Evolutionary conservation across 2,888 invertebrate genomes (phyloP), one percentile per base, ranked within the genome.

Genomic region (Callyntrura sp.): DNA sequence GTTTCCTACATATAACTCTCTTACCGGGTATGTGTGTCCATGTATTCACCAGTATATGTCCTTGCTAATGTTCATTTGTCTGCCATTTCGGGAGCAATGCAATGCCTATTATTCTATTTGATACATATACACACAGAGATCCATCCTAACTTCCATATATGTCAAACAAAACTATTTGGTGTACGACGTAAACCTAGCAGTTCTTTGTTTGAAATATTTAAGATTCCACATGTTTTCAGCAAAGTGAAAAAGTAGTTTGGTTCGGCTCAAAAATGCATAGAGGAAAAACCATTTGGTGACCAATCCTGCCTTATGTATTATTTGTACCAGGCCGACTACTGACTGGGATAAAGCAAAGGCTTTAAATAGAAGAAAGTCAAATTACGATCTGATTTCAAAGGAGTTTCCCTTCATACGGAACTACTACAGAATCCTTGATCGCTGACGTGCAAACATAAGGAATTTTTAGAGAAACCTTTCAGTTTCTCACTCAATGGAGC

Each of bases 201-300:
- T n/a, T 62, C 62, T 62, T 62, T 70, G 70, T 91, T 90, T 92
- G 88, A 92, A 92, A 92, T 92, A 92, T 92, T 92, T 92, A 92
- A 78, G 85, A 91, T 91, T 92, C 91, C 91, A 84, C 90, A 85
- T 88, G 90, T 88, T 70, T 57, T 78, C 78, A 55, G 57, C 65
- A 90, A 88, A 78, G 35, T 83, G 35, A 51, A 65, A 79, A 48
- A 25, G 9, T 35, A 45, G 51, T 70, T 43, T 35, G 28, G n/a
- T n/a, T n/a, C n/a, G 43, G 51, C 20, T 57, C 60, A 87, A 82
- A 73, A 62, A 45, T 45, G 28, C 12, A 65, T 25, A 25, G 65
- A 62, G 62, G n/a, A 25, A 23, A 60, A 62, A 12, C 12, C 23
- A 62, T n/a, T 35, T 14, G 68, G 14, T 68, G 14, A 68, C 68